Percentiles rank a stretch among this genome's conserved stretches.
Conservation (phyloP, 2,113 vertebrate genomes). For the Gasterosteus aculeatus region DNA sequence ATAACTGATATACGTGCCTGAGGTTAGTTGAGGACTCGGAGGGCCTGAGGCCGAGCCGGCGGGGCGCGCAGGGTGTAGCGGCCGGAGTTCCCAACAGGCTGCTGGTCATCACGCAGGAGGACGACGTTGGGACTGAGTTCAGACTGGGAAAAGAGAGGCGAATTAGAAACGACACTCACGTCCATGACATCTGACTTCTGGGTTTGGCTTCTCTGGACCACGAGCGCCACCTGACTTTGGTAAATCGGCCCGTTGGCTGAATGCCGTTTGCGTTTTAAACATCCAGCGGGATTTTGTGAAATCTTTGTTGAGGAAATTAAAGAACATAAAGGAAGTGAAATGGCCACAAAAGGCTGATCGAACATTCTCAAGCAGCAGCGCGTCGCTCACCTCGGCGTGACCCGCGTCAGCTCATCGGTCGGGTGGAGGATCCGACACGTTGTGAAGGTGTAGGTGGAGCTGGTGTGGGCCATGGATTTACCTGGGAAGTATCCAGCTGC, state of each 20-base stretch:
- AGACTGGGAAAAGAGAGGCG: constrained; percentile 79
- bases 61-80: constrained; percentile 90
- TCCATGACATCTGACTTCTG: background rate
- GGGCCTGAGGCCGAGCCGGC: constrained; percentile 90
- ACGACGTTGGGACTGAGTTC: constrained; percentile 84
- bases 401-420: constrained; percentile 93
- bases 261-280: too few relatives aligned
- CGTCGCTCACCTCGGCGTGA: constrained; percentile 92
- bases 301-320: too few relatives aligned
- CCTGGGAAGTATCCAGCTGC: constrained; percentile 91
- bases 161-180: background rate
- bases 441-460: constrained; percentile 98
- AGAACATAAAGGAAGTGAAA: too few relatives aligned
- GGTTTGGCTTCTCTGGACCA: too few relatives aligned
- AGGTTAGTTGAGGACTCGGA: constrained; percentile 96
- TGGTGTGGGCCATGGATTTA: constrained; percentile 99
- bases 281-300: too few relatives aligned
- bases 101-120: constrained; percentile 86
- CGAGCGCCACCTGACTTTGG: too few relatives aligned
- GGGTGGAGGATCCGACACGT: constrained; percentile 98
- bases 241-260: too few relatives aligned
- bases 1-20: constrained; percentile 60
- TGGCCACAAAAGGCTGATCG: background rate
- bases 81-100: constrained; percentile 87
- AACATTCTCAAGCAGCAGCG: background rate